phyloP scores from a whole-genome alignment of 2,113 vertebrate genomes.

The Gavia stellata region DNA sequence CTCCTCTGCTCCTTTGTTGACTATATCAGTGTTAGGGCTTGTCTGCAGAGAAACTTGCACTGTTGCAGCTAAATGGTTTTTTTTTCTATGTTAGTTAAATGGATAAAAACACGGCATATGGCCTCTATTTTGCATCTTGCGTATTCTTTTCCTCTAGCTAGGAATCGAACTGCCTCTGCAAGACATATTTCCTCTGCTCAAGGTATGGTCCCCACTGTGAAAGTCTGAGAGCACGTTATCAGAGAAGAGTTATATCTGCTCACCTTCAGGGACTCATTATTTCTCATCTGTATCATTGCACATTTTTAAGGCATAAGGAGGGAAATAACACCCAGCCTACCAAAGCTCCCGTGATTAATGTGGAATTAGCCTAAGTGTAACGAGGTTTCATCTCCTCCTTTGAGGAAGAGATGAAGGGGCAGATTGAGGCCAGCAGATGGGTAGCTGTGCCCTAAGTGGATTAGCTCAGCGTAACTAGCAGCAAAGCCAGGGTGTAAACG shows the following conservation, averaged over 20 bases:
- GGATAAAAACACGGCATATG: background rate
- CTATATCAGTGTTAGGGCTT: background rate
- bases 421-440: slow-evolving; percentile 20
- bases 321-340: background rate
- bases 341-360: slow-evolving; percentile 2
- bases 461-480: background rate
- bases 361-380: slow-evolving; percentile 1
- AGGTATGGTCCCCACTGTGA: background rate
- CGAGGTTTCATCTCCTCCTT: background rate
- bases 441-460: background rate
- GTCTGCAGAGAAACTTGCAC: background rate
- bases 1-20: background rate
- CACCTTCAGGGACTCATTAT: background rate
- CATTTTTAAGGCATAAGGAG: background rate
- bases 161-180: background rate
- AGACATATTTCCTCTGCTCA: background rate
- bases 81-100: background rate
- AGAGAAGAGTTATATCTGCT: background rate
- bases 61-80: background rate
- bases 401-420: slow-evolving; percentile 16
- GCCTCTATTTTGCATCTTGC: background rate
- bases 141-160: background rate
- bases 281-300: background rate
- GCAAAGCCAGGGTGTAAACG: slow-evolving; percentile 1
- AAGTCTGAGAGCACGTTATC: background rate